Percentiles rank a stretch among this genome's conserved stretches.
These are phyloP conservation scores for Leptarthrus brevirostris DNA, from an alignment of 2,888 invertebrate genomes.

Conservation along the genomic window DNA sequence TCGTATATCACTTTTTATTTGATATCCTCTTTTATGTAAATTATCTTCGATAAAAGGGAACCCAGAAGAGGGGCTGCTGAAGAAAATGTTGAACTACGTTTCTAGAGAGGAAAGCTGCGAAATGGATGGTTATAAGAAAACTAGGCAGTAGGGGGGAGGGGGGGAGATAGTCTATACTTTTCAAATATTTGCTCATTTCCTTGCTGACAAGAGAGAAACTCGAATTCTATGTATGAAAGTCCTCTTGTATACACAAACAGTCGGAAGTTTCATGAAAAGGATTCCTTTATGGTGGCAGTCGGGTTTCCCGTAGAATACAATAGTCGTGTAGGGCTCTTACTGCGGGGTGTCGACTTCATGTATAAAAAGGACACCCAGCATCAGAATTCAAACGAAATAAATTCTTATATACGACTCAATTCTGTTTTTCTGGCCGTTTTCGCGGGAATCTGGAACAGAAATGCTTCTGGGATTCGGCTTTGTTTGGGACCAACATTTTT, in stretches of 20 bases:
- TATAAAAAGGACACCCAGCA: not conserved
- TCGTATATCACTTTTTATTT: constrained; percentile 49
- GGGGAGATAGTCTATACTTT: constrained; percentile 13
- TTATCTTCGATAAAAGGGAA: constrained; percentile 33
- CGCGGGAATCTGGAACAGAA: not conserved
- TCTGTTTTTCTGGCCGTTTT: constrained; percentile 30
- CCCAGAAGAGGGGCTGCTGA: not conserved
- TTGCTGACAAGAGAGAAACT: constrained; percentile 44
- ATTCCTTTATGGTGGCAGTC: not conserved
- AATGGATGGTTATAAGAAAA: not conserved
- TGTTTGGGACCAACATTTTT: constrained; percentile 24
- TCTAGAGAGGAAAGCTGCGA: not conserved
- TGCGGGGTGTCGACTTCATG: no score
- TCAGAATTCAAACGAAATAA: constrained; percentile 43
- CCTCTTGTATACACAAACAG: constrained; percentile 17
- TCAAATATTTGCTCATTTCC: constrained; percentile 52
- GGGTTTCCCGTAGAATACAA: not conserved
- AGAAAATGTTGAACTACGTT: not conserved
- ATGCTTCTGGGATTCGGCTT: constrained; percentile 17
- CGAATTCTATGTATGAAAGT: constrained; percentile 11
- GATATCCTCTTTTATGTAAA: constrained; percentile 43
- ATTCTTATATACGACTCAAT: constrained; percentile 41
- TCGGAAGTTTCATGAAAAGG: constrained; percentile 31
- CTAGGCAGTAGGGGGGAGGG: constrained; percentile 4
- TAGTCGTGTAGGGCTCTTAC: no score